phyloP scores from a whole-genome alignment of 92 coral and sea anemone genomes.

The Metridium senile region DNA sequence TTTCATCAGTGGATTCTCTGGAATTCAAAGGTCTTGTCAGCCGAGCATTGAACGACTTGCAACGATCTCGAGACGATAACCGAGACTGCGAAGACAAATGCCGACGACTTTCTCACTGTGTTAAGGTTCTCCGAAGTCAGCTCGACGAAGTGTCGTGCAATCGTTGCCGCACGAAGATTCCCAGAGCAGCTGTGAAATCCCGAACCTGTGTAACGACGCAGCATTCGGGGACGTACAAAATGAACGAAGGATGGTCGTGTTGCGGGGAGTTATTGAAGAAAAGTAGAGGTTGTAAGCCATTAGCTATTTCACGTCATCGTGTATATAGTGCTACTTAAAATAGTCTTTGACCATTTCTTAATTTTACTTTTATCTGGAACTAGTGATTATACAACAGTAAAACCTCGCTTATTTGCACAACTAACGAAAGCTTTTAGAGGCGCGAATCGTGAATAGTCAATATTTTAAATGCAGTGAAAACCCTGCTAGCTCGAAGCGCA shows the following conservation, averaged over 20 bases:
- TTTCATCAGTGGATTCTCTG: constrained; percentile 61
- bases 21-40: constrained; percentile 74
- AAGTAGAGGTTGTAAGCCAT: constrained; percentile 92
- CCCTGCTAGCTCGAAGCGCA: no score
- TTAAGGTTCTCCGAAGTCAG: constrained; percentile 87
- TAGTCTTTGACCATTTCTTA: no score
- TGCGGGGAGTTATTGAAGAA: constrained; percentile 86
- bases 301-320: constrained; percentile 77
- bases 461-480: no score
- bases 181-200: constrained; percentile 90
- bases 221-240: constrained; percentile 81
- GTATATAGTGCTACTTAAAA: constrained; percentile 15
- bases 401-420: no score
- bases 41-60: constrained; percentile 75
- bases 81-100: constrained; percentile 76
- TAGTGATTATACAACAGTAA: no score
- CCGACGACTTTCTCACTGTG: constrained; percentile 82
- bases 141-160: constrained; percentile 95
- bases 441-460: no score
- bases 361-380: no score
- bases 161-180: constrained; percentile 86
- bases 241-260: constrained; percentile 91
- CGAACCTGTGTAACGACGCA: constrained; percentile 90
- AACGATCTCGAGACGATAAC: constrained; percentile 63
- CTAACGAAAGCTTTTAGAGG: no score